Evolutionary conservation across 2,888 invertebrate genomes (phyloP), one percentile per base, ranked within the genome.

Genomic region (Pediacus dermestoides): DNA sequence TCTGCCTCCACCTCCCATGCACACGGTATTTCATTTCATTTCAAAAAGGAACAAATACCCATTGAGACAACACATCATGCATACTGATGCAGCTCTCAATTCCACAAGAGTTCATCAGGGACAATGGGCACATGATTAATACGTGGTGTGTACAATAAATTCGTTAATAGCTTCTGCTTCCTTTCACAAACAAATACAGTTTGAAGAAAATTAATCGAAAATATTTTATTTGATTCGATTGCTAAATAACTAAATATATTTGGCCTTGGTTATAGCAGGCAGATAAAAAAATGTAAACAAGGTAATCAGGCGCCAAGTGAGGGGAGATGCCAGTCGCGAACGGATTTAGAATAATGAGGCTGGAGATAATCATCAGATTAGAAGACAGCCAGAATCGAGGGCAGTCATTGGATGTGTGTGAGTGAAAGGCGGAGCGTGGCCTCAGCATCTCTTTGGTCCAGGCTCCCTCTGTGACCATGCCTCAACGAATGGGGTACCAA

Each of bases 61-160:
- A 14, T 37, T 11, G 27, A 21, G 11, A 7, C 9, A 16, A 22
- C 32, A 16, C 25, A 18, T 7, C 21, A 13, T 33, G 37, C 15
- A 38, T 38, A 18, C 12, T 33, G 33, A 38, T 38, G 33, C 23
- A 31, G 37, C 27, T 38, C 37, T 38, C 37, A 33, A 38, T 38
- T 38, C 33, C 32, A 23, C 10, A n/a, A 23, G 10, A 23, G 23
- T 23, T 23, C 23, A 23, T 23, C 23, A 23, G 23, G 23, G 23
- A 23, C 23, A n/a, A 23, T 9, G 23, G 8, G 18, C 4, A 6
- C 10, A 10, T 23, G 18, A 9, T 23, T 10, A 23, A 23, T 23
- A 10, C 23, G 23, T 23, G 23, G 3, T 10, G 9, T 10, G 8
- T 10, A 23, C 23, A 23, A 23, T 23, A 23, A 4, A 7, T 23